Conservation (phyloP, 2,113 vertebrate genomes). For the Heloderma charlesbogerti region DNA sequence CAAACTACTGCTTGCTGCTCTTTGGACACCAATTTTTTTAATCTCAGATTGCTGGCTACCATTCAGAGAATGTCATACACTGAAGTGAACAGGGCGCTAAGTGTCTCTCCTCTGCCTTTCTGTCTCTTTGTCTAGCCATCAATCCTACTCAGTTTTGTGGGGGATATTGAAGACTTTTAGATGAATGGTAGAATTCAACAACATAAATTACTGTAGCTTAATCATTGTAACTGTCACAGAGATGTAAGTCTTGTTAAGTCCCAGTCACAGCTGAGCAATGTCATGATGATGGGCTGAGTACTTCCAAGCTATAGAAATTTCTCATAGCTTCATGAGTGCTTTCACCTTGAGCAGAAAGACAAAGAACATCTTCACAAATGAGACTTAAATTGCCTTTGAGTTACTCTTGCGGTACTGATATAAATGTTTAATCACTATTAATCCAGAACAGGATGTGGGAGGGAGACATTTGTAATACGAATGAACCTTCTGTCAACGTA, state of each 20-base stretch:
- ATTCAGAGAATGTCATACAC: conserved; percentile 19
- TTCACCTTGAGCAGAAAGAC: not conserved
- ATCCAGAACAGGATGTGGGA: not conserved
- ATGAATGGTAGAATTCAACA: conserved; percentile 2
- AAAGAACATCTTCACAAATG: not conserved
- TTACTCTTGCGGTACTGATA: not conserved
- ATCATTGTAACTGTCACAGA: not conserved
- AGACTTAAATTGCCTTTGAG: not conserved
- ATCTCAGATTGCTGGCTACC: not conserved
- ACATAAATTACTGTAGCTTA: conserved; percentile 9
- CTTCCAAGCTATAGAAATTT: not conserved
- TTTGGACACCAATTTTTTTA: not conserved
- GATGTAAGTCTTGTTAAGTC: not conserved
- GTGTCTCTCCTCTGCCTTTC: not conserved
- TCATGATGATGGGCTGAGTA: conserved; percentile 32
- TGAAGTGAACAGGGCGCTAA: not conserved
- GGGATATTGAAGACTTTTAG: not conserved
- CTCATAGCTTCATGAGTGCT: not conserved
- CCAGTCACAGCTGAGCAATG: not conserved
- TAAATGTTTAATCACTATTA: not conserved
- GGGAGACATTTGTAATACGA: not conserved
- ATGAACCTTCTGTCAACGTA: not conserved
- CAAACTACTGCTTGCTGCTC: conserved; percentile 19
- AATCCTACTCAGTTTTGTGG: conserved; percentile 4
- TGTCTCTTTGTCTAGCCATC: conserved; percentile 32